Evolutionary conservation across 2,797 vertebrate genomes (phyloP).

Genomic region (Melanotaenia boesemani): DNA sequence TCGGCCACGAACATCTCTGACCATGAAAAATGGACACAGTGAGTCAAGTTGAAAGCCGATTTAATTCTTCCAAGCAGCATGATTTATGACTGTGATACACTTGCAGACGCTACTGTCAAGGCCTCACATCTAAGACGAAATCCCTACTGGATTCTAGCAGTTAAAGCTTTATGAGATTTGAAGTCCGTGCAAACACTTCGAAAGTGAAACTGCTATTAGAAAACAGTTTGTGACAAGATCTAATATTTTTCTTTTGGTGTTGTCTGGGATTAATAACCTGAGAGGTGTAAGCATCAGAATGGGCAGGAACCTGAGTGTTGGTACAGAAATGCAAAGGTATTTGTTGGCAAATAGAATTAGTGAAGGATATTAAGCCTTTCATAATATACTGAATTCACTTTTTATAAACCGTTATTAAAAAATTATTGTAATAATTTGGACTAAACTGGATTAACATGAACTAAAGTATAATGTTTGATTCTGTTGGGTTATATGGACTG

Average conservation of each 20-base stretch:
- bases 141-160: neutral
- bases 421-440: neutral
- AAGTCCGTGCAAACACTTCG: too few species aligned
- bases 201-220: neutral
- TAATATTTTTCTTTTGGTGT: neutral
- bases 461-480: too few species aligned
- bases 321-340: too few species aligned
- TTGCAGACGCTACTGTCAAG: neutral
- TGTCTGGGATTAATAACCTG: neutral
- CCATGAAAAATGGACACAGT: slow-evolving; percentile 4
- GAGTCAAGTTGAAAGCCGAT: neutral
- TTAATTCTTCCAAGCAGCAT: neutral
- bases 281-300: neutral
- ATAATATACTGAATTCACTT: neutral
- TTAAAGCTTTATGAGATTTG: neutral
- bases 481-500: too few species aligned
- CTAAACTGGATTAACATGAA: neutral
- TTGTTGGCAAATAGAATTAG: neutral
- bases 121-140: neutral
- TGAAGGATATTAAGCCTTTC: neutral
- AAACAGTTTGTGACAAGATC: slow-evolving; percentile 8
- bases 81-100: slow-evolving; percentile 1
- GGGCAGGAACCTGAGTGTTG: too few species aligned
- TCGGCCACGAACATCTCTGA: slow-evolving; percentile 86
- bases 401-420: neutral